These are phyloP conservation scores for Rhyacophila brunnea DNA, from an alignment of 1,140 invertebrate species.

Conservation along the genomic window DNA sequence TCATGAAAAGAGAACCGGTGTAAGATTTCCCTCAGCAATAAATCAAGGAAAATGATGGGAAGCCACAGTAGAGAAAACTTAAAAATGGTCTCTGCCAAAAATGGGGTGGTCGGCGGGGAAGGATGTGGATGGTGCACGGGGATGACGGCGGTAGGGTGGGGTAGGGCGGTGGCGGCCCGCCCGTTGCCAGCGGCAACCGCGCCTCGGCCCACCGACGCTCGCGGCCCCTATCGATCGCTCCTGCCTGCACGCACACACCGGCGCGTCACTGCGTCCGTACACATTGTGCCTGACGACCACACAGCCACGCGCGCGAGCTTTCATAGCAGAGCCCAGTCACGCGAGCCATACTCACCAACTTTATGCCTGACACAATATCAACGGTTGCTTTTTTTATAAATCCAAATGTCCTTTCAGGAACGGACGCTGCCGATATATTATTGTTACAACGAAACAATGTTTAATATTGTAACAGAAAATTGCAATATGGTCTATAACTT, in stretches of 20 bases:
- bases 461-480: no score
- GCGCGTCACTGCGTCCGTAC: not conserved
- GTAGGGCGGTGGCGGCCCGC: not conserved
- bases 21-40: not conserved
- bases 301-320: no score
- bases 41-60: no score
- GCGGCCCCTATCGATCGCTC: slow-evolving; percentile 3
- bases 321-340: no score
- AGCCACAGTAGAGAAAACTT: not conserved
- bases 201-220: not conserved
- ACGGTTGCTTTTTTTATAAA: not conserved
- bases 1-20: not conserved
- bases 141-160: not conserved
- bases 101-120: not conserved
- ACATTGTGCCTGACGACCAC: not conserved
- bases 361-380: not conserved
- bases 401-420: not conserved
- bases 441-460: no score
- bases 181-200: slow-evolving; percentile 1
- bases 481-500: no score
- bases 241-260: not conserved
- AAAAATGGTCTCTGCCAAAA: slow-evolving; percentile 2
- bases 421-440: no score
- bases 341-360: no score
- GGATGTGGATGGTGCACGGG: no score